Evolutionary conservation across 2,797 vertebrate genomes (phyloP).

Genomic region (Poeciliopsis paucimaculata): DNA sequence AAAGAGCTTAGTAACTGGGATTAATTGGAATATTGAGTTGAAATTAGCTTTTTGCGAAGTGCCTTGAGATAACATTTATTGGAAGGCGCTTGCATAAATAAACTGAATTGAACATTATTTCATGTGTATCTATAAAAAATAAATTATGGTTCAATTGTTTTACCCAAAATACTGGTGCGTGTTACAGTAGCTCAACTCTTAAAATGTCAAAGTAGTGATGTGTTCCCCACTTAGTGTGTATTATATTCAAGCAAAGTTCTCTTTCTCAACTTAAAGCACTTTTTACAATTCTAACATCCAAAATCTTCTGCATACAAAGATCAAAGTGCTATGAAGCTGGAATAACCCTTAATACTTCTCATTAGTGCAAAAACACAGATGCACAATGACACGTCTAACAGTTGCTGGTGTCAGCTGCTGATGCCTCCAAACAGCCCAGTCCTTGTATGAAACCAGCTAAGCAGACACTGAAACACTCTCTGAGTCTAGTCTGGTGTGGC

Average conservation of each 20-base stretch:
- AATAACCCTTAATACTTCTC: slow-evolving; percentile 86
- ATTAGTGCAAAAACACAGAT: slow-evolving; percentile 85
- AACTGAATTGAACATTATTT: background rate
- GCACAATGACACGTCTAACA: slow-evolving; percentile 83
- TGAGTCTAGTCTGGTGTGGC: slow-evolving; percentile 58
- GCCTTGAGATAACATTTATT: too few relatives aligned
- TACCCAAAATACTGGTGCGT: slow-evolving; percentile 54
- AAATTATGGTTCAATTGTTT: slow-evolving; percentile 21
- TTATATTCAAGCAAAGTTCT: slow-evolving; percentile 52
- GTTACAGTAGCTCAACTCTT: slow-evolving; percentile 39
- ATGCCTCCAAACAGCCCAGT: slow-evolving; percentile 74
- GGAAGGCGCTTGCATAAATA: too few relatives aligned
- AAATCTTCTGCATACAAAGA: slow-evolving; percentile 63
- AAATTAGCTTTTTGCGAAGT: too few relatives aligned
- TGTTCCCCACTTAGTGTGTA: slow-evolving; percentile 41
- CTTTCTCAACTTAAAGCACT: slow-evolving; percentile 40
- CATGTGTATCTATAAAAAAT: background rate
- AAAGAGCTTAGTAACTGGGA: too few relatives aligned
- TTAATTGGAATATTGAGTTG: too few relatives aligned
- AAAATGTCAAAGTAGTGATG: slow-evolving; percentile 41
- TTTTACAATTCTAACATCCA: slow-evolving; percentile 45
- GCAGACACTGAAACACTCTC: slow-evolving; percentile 61
- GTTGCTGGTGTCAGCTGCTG: slow-evolving; percentile 84
- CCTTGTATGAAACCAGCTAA: slow-evolving; percentile 52
- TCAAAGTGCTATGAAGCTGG: slow-evolving; percentile 75